Evolutionary conservation across 2,113 vertebrate genomes (phyloP).

Genomic region (Tyto alba): DNA sequence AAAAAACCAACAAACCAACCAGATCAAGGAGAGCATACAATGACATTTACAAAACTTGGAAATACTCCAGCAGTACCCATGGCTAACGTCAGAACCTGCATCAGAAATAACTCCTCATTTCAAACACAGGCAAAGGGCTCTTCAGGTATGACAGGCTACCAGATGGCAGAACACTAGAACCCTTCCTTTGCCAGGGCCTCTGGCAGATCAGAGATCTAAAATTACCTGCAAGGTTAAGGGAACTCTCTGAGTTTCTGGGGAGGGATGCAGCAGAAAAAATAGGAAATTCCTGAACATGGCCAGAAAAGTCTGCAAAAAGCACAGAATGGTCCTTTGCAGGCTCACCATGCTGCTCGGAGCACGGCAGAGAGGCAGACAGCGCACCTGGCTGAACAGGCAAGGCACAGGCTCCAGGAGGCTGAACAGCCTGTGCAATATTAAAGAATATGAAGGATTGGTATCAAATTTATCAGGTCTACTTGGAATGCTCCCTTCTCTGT

Average conservation of each 20-base stretch:
- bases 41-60: neutral
- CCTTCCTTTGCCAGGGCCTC: neutral
- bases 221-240: neutral
- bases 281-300: neutral
- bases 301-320: neutral
- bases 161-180: neutral
- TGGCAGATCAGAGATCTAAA: neutral
- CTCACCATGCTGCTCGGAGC: accelerated
- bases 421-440: neutral
- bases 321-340: neutral
- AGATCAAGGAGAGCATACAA: neutral
- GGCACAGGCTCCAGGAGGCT: neutral
- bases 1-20: neutral
- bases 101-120: neutral
- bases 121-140: neutral
- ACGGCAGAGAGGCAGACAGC: neutral
- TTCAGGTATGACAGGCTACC: neutral
- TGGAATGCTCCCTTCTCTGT: neutral
- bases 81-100: neutral
- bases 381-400: neutral
- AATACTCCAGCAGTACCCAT: neutral
- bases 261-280: neutral
- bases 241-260: neutral
- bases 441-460: neutral
- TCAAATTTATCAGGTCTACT: neutral